Percentiles rank a stretch among this genome's conserved stretches.
Conservation (phyloP, 2,888 invertebrate genomes). For the Drosophila antonietae region DNA sequence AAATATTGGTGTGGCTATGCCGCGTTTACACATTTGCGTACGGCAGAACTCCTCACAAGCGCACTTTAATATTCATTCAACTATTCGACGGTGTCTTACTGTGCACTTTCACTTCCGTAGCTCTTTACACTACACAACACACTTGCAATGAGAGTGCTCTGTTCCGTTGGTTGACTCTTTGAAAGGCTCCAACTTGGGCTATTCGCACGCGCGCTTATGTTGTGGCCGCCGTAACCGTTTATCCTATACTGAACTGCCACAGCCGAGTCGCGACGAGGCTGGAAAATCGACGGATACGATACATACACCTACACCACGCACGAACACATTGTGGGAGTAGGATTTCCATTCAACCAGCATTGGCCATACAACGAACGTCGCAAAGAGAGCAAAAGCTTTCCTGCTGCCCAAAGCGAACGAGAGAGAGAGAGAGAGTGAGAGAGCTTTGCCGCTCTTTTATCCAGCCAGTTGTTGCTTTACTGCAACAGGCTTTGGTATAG, state of each 20-base stretch:
- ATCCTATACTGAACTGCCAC: constrained; percentile 83
- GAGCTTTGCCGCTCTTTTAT: constrained; percentile 71
- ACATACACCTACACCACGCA: constrained; percentile 62
- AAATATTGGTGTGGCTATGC: constrained; percentile 16
- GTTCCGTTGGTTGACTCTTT: constrained; percentile 41
- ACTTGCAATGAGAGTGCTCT: constrained; percentile 28
- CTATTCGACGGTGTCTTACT: constrained; percentile 10
- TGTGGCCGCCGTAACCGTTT: constrained; percentile 85
- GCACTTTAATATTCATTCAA: constrained; percentile 17
- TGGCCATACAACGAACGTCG: constrained; percentile 31
- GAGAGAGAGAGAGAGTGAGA: not conserved
- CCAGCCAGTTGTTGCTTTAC: constrained; percentile 72
- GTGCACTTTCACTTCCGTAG: constrained; percentile 27
- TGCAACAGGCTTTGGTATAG: constrained; percentile 66
- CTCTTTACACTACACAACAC: constrained; percentile 50
- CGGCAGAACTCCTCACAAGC: constrained; percentile 6
- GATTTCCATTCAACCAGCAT: constrained; percentile 52
- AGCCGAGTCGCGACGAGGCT: constrained; percentile 74
- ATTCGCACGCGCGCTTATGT: constrained; percentile 84
- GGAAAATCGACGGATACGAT: constrained; percentile 73
- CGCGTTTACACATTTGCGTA: constrained; percentile 17
- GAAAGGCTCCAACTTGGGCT: constrained; percentile 40
- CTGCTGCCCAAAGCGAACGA: constrained; percentile 1
- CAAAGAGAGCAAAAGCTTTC: constrained; percentile 57
- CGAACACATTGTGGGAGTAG: constrained; percentile 59